Percentiles rank a stretch among this genome's conserved stretches.
phyloP scores from a whole-genome alignment of 2,113 vertebrate species.

The Natator depressus region DNA sequence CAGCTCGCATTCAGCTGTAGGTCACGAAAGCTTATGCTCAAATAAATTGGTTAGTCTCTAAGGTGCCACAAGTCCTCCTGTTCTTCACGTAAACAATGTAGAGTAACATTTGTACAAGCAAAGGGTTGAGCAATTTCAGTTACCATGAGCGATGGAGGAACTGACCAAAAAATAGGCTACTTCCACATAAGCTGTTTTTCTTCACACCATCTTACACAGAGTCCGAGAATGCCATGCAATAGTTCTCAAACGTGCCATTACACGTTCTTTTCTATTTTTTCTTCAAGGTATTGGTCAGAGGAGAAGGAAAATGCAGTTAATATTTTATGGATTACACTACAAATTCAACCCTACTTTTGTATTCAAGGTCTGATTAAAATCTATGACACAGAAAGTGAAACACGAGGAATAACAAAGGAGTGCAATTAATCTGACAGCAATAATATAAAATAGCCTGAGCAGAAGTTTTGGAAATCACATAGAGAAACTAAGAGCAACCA shows the following conservation, averaged over 20 bases:
- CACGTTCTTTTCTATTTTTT: not conserved
- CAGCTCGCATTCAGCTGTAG: too few species aligned
- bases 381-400: not conserved
- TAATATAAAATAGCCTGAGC: not conserved
- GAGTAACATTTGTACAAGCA: slow-evolving; percentile 46
- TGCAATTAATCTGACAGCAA: not conserved
- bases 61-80: too few species aligned
- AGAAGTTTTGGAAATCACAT: slow-evolving; percentile 6
- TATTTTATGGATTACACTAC: not conserved
- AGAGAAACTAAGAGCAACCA: slow-evolving; percentile 11
- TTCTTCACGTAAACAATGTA: not conserved
- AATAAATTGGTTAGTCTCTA: too few species aligned
- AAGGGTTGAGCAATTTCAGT: slow-evolving; percentile 58
- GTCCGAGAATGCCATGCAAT: not conserved
- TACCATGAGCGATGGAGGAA: not conserved
- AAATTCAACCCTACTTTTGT: not conserved
- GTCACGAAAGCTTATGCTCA: too few species aligned
- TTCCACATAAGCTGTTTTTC: not conserved
- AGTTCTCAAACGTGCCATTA: not conserved
- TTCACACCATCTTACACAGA: not conserved
- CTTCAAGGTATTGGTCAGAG: not conserved
- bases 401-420: not conserved
- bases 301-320: not conserved
- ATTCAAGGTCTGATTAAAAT: not conserved
- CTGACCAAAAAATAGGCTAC: slow-evolving; percentile 41